Evolutionary conservation across 1,140 invertebrate species (phyloP).

Genomic region (Neodiprion virginianus): DNA sequence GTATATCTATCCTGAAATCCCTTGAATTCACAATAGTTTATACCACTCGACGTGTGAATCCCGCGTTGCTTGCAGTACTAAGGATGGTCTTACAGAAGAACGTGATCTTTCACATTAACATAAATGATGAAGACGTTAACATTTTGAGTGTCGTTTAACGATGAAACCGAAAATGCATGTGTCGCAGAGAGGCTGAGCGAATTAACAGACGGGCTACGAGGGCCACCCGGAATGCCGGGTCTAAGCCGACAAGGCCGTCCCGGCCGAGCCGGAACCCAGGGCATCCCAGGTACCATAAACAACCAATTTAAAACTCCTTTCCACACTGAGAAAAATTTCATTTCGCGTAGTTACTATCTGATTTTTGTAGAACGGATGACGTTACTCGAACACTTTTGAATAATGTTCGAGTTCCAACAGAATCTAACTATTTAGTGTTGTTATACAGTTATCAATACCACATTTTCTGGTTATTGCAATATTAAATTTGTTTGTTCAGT

Average conservation of each 20-base stretch:
- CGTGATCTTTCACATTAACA: conserved; percentile 21
- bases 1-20: background rate
- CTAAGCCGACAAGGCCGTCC: conserved; percentile 45
- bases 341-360: background rate
- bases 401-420: too few species aligned
- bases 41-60: conserved; percentile 8
- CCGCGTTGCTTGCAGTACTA: background rate
- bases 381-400: background rate
- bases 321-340: background rate
- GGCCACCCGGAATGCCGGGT: conserved; percentile 61
- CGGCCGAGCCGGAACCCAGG: conserved; percentile 54
- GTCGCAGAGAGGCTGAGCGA: conserved; percentile 63
- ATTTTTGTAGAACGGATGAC: background rate
- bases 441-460: too few species aligned
- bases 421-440: too few species aligned
- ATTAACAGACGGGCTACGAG: conserved; percentile 63
- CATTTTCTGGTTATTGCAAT: too few species aligned
- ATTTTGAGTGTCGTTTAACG: conserved; percentile 40
- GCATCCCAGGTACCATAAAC: conserved; percentile 60
- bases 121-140: conserved; percentile 46
- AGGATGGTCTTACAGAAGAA: background rate
- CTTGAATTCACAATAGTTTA: conserved; percentile 12
- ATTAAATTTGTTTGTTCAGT: too few species aligned
- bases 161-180: conserved; percentile 47
- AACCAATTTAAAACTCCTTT: conserved; percentile 13